Percentiles rank a stretch among this genome's conserved stretches.
Evolutionary conservation across 2,797 vertebrate species (phyloP).

Genomic region (Prionace glauca): DNA sequence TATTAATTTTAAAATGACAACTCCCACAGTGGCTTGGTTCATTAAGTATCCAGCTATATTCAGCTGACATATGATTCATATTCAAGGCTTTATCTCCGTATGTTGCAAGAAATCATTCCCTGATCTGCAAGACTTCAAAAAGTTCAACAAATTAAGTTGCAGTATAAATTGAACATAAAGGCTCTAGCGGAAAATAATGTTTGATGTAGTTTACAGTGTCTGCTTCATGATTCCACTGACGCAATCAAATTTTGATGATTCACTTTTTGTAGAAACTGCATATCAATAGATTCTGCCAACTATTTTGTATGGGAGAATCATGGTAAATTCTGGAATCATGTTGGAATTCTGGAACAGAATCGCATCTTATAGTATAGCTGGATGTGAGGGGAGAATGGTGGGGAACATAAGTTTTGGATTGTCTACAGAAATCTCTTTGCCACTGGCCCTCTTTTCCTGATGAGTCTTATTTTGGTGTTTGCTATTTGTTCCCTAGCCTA

Average conservation of each 20-base stretch:
- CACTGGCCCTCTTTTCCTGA: background rate
- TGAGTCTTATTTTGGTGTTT: background rate
- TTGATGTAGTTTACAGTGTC: background rate
- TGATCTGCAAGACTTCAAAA: background rate
- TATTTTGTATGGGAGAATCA: background rate
- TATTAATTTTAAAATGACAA: constrained; percentile 36
- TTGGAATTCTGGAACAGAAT: background rate
- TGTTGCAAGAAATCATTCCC: constrained; percentile 20
- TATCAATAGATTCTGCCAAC: background rate
- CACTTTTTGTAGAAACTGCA: background rate
- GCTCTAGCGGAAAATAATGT: background rate
- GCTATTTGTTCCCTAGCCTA: background rate
- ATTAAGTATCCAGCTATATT: constrained; percentile 26
- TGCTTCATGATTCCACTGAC: background rate
- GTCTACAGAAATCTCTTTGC: background rate
- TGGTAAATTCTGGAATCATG: background rate
- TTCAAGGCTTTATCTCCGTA: constrained; percentile 6
- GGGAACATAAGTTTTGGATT: background rate
- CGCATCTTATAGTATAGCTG: no score
- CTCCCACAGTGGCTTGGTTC: constrained; percentile 23
- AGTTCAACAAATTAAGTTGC: background rate
- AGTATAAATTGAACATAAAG: constrained; percentile 6
- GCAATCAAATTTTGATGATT: background rate
- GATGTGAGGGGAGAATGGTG: background rate
- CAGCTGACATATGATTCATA: constrained; percentile 29